These are phyloP conservation scores for Corythoichthys haematopterus DNA, from an alignment of 2,113 vertebrate genomes.

Conservation along the genomic window DNA sequence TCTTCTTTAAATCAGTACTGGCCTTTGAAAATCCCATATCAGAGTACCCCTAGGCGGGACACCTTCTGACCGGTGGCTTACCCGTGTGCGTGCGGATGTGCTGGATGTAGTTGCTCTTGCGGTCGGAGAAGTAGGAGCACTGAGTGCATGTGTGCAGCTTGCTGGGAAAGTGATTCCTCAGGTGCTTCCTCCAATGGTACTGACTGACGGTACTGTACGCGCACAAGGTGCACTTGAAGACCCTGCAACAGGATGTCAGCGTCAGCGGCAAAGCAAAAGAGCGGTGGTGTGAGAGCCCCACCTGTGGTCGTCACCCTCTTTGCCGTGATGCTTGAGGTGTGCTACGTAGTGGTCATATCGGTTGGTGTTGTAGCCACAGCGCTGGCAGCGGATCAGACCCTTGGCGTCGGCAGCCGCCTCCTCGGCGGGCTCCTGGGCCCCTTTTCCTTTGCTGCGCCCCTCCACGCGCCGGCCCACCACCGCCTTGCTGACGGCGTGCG, in stretches of 20 bases:
- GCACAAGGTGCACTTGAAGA: slow-evolving; percentile 95
- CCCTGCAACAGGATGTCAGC: slow-evolving; percentile 63
- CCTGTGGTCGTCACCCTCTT: slow-evolving; percentile 70
- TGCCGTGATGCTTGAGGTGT: slow-evolving; percentile 92
- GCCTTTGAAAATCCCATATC: no score
- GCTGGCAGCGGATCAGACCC: slow-evolving; percentile 90
- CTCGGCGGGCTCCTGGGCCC: slow-evolving; percentile 61
- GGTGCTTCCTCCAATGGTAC: slow-evolving; percentile 98
- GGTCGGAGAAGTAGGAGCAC: slow-evolving; percentile 95
- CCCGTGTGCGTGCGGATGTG: slow-evolving; percentile 97
- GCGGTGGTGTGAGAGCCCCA: background rate
- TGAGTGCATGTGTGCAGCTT: slow-evolving; percentile 95
- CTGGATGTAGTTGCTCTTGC: slow-evolving; percentile 98
- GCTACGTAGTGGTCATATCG: slow-evolving; percentile 95
- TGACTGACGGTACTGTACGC: slow-evolving; percentile 95
- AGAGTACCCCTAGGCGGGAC: no score
- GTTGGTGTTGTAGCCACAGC: slow-evolving; percentile 98
- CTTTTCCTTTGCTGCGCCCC: slow-evolving; percentile 69
- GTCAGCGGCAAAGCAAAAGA: no score
- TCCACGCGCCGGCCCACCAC: slow-evolving; percentile 83
- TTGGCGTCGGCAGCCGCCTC: slow-evolving; percentile 55
- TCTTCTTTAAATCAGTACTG: no score
- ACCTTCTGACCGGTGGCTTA: slow-evolving; percentile 45
- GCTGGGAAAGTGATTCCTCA: slow-evolving; percentile 95
- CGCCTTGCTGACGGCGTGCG: slow-evolving; percentile 87